These are phyloP conservation scores for Rhysida immarginata DNA, from an alignment of 1,140 invertebrate species.

Conservation along the genomic window DNA sequence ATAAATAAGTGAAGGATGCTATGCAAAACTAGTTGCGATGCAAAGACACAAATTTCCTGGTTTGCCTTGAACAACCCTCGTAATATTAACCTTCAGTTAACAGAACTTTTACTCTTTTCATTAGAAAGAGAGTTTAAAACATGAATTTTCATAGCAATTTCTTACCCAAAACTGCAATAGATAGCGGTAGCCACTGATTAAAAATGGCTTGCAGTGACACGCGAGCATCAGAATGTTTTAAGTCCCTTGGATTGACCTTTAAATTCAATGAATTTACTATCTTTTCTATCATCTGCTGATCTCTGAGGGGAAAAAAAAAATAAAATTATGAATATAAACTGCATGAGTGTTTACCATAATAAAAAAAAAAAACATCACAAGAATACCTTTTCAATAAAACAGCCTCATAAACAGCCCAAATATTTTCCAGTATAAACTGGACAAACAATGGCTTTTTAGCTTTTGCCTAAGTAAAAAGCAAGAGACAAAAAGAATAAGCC, in stretches of 20 bases:
- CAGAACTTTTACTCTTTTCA: too few relatives aligned
- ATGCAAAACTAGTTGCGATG: too few relatives aligned
- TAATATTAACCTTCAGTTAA: too few relatives aligned
- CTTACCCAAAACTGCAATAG: constrained; percentile 50
- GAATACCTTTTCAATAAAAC: constrained; percentile 44
- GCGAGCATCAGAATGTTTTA: constrained; percentile 58
- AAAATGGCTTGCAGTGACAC: constrained; percentile 63
- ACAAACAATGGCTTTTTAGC: constrained; percentile 93
- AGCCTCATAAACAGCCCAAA: constrained; percentile 83
- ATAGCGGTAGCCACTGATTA: constrained; percentile 77
- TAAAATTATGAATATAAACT: constrained; percentile 15
- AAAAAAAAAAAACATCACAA: constrained; percentile 5
- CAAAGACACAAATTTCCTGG: too few relatives aligned
- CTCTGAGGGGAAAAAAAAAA: constrained; percentile 29
- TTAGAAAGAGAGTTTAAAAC: too few relatives aligned
- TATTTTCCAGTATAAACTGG: constrained; percentile 83
- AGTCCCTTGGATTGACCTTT: constrained; percentile 56
- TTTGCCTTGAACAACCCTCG: too few relatives aligned
- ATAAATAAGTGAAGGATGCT: too few relatives aligned
- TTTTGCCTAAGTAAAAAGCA: constrained; percentile 45
- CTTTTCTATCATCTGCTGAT: constrained; percentile 60
- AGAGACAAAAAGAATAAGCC: too few relatives aligned
- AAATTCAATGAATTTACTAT: constrained; percentile 70
- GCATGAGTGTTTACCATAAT: too few relatives aligned
- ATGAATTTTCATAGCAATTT: too few relatives aligned